Evolutionary conservation across 2,113 vertebrate genomes (phyloP), one percentile per base, ranked within the genome.

Genomic region (Colinus virginianus): DNA sequence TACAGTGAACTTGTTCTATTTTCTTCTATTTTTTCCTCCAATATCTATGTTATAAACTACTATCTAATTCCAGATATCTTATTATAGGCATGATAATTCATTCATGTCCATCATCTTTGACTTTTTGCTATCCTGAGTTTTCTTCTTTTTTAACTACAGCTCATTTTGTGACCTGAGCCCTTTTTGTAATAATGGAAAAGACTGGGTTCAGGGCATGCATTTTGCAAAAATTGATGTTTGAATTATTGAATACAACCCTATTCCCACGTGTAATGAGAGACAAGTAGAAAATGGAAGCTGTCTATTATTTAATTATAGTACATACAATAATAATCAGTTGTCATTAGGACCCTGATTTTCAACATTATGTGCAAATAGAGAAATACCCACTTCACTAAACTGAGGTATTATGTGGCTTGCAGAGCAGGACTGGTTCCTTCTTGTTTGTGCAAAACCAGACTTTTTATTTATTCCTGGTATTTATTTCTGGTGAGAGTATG

Each of bases 261-360:
- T 87, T 95, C 75, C 70, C 81, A 59, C 0, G 2, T 55, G 55
- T 42, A 70, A 56, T 53, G 42, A 85, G 30, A 88, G 67, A 55
- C 22, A 74, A 90, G 75, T 19, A 92, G 90, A 95, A 93, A 94
- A 92, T 92, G 75, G 78, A 94, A 94, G 42, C 36, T 77, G 71
- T 51, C 84, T 92, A 36, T 96, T 79, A 87, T 92, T 91, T 82
- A 94, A 92, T 89, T 89, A 94, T 28, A 79, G 42, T 70, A 80
- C 91, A 74, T 92, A 96, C 78, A 91, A 74, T 87, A 96, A 87
- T 90, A 92, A 96, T 85, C 90, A 77, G 46, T 91, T 85, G 56
- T 78, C 67, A 90, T 92, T 84, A 94, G 18, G 62, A 81, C 55
- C n/a, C 46, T 34, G 20, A 48, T 85, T 90, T 93, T 92, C 42